Percentiles rank a stretch among this genome's conserved stretches.
Conservation (phyloP, 2,797 vertebrate species). For the Rhinogobio ventralis region DNA sequence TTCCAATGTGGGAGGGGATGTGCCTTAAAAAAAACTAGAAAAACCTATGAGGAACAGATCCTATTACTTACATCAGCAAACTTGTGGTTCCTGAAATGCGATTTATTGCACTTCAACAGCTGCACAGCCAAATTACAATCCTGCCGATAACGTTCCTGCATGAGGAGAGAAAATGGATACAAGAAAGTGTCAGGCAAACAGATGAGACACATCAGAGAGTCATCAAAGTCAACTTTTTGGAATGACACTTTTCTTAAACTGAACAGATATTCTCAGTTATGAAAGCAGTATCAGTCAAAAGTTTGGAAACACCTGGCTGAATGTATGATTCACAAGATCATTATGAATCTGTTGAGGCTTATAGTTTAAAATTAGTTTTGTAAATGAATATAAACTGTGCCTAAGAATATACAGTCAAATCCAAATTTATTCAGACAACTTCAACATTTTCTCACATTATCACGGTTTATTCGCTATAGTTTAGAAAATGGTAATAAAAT, state of each 20-base stretch:
- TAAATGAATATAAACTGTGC: too few species aligned
- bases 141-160: slow-evolving; percentile 93
- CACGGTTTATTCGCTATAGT: too few species aligned
- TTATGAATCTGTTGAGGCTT: not conserved
- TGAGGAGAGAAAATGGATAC: not conserved
- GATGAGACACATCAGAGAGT: not conserved
- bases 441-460: too few species aligned
- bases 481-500: too few species aligned
- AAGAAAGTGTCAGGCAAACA: not conserved
- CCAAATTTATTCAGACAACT: too few species aligned
- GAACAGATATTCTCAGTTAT: not conserved
- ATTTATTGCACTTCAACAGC: slow-evolving; percentile 98
- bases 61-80: slow-evolving; percentile 91
- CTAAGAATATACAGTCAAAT: too few species aligned
- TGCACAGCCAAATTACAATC: slow-evolving; percentile 97
- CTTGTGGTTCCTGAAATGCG: slow-evolving; percentile 98
- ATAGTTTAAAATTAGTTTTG: too few species aligned
- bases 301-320: not conserved
- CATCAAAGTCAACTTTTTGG: not conserved
- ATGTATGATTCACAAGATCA: not conserved
- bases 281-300: not conserved
- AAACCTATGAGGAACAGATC: not conserved
- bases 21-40: not conserved
- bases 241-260: not conserved
- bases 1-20: not conserved